Evolutionary conservation across 2,888 invertebrate genomes (phyloP), one percentile per base, ranked within the genome.

Genomic region (Apomyelois bistriatella): DNA sequence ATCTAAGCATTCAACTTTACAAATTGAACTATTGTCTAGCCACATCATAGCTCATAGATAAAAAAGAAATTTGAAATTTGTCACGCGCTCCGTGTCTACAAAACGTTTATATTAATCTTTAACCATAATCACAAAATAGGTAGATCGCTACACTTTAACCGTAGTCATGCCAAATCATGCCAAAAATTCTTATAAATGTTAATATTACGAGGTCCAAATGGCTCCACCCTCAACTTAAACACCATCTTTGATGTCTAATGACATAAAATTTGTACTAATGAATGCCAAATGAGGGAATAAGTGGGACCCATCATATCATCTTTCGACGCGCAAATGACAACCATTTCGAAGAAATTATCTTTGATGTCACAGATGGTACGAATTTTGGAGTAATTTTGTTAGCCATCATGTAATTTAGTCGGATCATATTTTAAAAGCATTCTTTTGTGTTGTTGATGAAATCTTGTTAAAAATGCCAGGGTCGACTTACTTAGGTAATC

Each of bases 231-330:
- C 43, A 16, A 43, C 17, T 43, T 46, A 9, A 52, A 30, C 36
- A 16, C 3, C 36, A 17, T 9, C 47, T 48, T 48, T 48, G 48
- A 16, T 12, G 37, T 43, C 49, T 38, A 54, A 50, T 43, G 50
- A 40, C 46, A n/a, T 22, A 37, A 38, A 43, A 54, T 54, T 50
- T 49, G 38, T 50, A 46, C 49, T 46, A 54, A 54, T 54, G 53
- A 54, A 50, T 54, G 40, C 38, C 53, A 50, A 54, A 54, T 54
- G 53, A 50, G 49, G 16, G n/a, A 17, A 32, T 48, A 48, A 48
- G 36, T 17, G 48, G 17, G 17, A 22, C 43, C 32, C 36, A 37
- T 37, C 17, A 48, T 48, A 48, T 48, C 48, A 46, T 46, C 13
- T 30, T 32, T 36, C 17, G 32, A 10, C 10, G 35, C 12, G n/a